phyloP scores from a whole-genome alignment of 2,797 vertebrate genomes.

The Anomalospiza imberbis region DNA sequence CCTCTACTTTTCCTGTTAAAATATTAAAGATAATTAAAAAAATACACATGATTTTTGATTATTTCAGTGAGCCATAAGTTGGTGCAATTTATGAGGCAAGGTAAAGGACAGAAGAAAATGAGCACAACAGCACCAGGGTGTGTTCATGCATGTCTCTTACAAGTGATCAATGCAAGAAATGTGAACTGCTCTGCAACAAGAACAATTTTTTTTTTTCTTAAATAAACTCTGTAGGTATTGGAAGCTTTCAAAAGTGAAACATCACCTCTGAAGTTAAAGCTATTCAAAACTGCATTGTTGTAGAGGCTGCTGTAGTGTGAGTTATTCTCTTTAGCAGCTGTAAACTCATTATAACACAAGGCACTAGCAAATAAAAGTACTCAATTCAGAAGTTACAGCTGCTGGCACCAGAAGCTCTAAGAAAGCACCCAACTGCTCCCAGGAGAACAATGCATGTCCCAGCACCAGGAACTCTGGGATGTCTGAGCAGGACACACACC shows the following conservation, averaged over 20 bases:
- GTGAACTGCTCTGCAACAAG: slow-evolving; percentile 16
- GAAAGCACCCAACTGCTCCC: not conserved
- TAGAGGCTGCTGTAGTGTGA: not conserved
- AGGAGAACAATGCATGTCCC: not conserved
- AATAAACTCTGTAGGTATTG: not conserved
- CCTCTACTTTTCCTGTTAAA: slow-evolving; percentile 89
- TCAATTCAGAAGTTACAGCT: not conserved
- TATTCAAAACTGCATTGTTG: not conserved
- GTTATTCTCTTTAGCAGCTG: not conserved
- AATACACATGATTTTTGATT: not conserved
- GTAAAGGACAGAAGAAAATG: not conserved
- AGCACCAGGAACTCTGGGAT: not conserved
- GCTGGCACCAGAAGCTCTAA: not conserved
- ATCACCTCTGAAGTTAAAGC: not conserved
- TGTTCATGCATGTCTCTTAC: not conserved
- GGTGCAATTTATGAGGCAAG: slow-evolving; percentile 53
- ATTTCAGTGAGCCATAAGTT: slow-evolving; percentile 67
- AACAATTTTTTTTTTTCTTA: not conserved
- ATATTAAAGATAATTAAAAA: slow-evolving; percentile 57
- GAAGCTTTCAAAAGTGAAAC: slow-evolving; percentile 2
- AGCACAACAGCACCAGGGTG: slow-evolving; percentile 32
- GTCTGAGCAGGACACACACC: not conserved
- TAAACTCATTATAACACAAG: not conserved
- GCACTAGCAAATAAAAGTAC: not conserved
- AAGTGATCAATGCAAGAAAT: not conserved